phyloP scores from a whole-genome alignment of 2,888 invertebrate species.

The Drosophila histrio region DNA sequence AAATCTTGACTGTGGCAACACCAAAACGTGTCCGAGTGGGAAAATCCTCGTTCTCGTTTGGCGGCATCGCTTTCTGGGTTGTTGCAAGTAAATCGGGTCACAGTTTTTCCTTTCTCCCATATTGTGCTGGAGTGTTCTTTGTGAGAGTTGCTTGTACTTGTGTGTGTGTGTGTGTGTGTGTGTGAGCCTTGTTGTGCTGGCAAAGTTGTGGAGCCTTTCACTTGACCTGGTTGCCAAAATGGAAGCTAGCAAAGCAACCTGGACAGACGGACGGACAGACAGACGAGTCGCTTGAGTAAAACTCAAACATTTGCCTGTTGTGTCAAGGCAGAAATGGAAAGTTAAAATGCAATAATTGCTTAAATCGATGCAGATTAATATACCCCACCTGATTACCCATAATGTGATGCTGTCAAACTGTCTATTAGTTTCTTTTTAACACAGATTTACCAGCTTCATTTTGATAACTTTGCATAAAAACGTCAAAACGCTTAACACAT shows the following conservation, averaged over 20 bases:
- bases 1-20: constrained; percentile 30
- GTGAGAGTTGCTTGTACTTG: constrained; percentile 30
- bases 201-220: constrained; percentile 40
- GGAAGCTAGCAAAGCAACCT: constrained; percentile 16
- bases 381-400: not conserved
- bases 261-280: not conserved
- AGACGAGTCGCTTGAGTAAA: constrained; percentile 5
- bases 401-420: not conserved
- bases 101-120: constrained; percentile 36
- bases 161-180: constrained; percentile 16
- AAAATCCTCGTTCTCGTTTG: constrained; percentile 4
- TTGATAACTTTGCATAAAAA: not conserved
- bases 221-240: constrained; percentile 45
- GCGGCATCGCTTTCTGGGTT: constrained; percentile 16
- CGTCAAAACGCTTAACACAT: not conserved
- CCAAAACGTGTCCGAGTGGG: constrained; percentile 38
- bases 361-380: constrained; percentile 23
- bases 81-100: constrained; percentile 50
- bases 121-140: constrained; percentile 43
- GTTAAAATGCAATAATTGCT: constrained; percentile 11
- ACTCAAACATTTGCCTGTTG: constrained; percentile 39
- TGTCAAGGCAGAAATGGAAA: constrained; percentile 39
- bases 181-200: constrained; percentile 20
- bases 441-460: not conserved
- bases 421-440: not conserved